These are phyloP conservation scores for Pristis pectinata DNA, from an alignment of 2,797 vertebrate genomes.

Conservation along the genomic window DNA sequence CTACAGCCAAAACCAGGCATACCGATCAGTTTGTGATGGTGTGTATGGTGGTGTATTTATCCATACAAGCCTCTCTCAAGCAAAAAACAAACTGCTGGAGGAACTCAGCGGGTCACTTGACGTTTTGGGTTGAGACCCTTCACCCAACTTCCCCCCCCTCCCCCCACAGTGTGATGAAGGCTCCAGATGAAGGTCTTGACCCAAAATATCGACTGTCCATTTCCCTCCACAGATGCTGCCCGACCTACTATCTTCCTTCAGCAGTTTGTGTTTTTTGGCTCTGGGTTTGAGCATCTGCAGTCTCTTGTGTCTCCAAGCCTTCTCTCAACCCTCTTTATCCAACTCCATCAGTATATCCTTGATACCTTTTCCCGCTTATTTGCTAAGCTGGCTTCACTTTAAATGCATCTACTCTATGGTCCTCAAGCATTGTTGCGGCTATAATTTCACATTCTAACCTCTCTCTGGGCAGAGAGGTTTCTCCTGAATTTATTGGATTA, in stretches of 20 bases:
- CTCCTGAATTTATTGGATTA: neutral
- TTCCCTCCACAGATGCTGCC: too few species aligned
- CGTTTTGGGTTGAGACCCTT: too few species aligned
- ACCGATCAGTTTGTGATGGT: neutral
- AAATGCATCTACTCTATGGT: neutral
- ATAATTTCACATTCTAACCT: neutral
- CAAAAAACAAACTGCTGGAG: too few species aligned
- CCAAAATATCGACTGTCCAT: too few species aligned
- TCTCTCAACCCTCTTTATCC: neutral
- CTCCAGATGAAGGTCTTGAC: too few species aligned
- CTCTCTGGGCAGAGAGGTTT: neutral
- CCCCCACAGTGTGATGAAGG: too few species aligned
- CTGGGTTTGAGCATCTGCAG: too few species aligned
- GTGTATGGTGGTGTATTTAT: neutral
- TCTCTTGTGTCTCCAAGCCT: too few species aligned
- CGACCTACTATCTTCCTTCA: too few species aligned
- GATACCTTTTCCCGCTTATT: neutral
- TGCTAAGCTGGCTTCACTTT: neutral
- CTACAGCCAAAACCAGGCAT: neutral
- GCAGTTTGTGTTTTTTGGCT: too few species aligned
- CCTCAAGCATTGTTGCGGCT: neutral
- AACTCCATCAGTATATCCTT: neutral
- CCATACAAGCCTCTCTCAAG: neutral
- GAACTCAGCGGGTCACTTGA: too few species aligned
- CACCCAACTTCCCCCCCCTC: too few species aligned